phyloP scores from a whole-genome alignment of 1,140 invertebrate genomes.

The Drosophila rufa region DNA sequence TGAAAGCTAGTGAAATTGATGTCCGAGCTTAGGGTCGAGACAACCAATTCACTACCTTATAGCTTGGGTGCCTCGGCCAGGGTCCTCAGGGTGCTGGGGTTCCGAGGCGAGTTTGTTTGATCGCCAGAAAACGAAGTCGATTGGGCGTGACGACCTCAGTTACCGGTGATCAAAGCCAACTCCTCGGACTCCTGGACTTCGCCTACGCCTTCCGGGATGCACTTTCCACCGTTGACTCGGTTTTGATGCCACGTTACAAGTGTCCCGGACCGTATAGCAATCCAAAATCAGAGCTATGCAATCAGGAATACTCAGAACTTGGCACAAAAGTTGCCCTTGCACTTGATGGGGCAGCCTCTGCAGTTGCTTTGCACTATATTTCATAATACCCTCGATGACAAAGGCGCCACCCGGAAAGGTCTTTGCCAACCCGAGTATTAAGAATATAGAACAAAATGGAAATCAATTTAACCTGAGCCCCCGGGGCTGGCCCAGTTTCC shows the following conservation, averaged over 20 bases:
- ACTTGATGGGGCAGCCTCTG: not conserved
- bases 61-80: slow-evolving; percentile 46
- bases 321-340: slow-evolving; percentile 16
- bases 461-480: slow-evolving; percentile 19
- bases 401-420: slow-evolving; percentile 31
- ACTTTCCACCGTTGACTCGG: not conserved
- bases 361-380: slow-evolving; percentile 45
- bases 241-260: slow-evolving; percentile 47
- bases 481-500: slow-evolving; percentile 29
- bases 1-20: slow-evolving; percentile 74
- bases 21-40: slow-evolving; percentile 42
- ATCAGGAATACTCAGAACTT: slow-evolving; percentile 71
- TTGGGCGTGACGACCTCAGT: slow-evolving; percentile 34
- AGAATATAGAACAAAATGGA: slow-evolving; percentile 49
- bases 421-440: slow-evolving; percentile 61
- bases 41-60: slow-evolving; percentile 74
- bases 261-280: slow-evolving; percentile 62
- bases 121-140: slow-evolving; percentile 48
- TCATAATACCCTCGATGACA: slow-evolving; percentile 63
- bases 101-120: slow-evolving; percentile 45
- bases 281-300: slow-evolving; percentile 48
- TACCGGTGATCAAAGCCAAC: slow-evolving; percentile 56
- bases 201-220: not conserved
- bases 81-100: not conserved
- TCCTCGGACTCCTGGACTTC: not conserved